Evolutionary conservation across 2,888 invertebrate genomes (phyloP), one percentile per base, ranked within the genome.

Genomic region (Eristalis arbustorum): DNA sequence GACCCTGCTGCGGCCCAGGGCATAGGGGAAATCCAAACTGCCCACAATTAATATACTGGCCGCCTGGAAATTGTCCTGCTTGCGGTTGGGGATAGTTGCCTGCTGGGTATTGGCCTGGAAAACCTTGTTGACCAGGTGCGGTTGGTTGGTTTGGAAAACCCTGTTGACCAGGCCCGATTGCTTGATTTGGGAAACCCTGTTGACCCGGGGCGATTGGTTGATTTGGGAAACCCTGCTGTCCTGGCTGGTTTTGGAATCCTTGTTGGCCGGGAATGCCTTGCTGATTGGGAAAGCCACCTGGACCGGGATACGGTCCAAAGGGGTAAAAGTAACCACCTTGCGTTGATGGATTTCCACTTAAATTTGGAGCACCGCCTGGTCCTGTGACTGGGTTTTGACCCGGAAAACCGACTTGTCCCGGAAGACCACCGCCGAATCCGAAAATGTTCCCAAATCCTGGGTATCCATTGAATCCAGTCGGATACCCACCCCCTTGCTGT

Each of bases 241-340:
- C 14, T n/a, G 2, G 18, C 14, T 42, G 49, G 8, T 49, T 49
- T 49, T 18, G 79, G 37, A 40, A 75, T 57, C 74, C 69, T 13
- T 31, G 2, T 66, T 79, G 49, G 10, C 69, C 64, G 5, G 66
- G 76, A 42, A 62, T 59, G 14, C 77, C 81, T 34, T 68, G 76
- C 34, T 72, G 88, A 1, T 71, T 40, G 0, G 87, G 62, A 73
- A 72, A 84, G n/a, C 11, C 61, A n/a, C 57, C 64, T n/a, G 79
- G 82, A 6, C 49, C 73, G 8, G 89, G 88, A 85, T 88, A 90
- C 1, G 88, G 89, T 8, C 88, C 84, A 66, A 72, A 34, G 74
- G 87, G 79, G 64, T 82, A 84, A 11, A 72, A 63, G 14, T 64
- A 64, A 22, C 76, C 83, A 18, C 78, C 83, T 42, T 76, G 69